Conservation (phyloP, 1,140 invertebrate genomes). For the Magallana ariakensis region DNA sequence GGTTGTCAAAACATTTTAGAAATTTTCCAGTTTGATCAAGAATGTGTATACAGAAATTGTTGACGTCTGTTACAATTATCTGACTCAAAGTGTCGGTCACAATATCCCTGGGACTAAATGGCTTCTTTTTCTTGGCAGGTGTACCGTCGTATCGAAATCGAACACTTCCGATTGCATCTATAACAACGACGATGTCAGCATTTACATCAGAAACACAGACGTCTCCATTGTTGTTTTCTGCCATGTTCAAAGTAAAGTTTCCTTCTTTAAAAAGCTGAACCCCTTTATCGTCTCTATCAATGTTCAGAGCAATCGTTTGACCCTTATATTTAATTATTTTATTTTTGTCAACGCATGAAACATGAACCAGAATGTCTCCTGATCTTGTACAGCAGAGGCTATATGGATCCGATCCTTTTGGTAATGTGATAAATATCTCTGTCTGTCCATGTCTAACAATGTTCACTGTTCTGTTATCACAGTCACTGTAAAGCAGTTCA, state of each 20-base stretch:
- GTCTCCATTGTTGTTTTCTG: conserved; percentile 19
- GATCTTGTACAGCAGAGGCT: background rate
- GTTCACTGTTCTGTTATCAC: background rate
- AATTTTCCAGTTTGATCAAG: background rate
- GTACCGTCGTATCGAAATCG: conserved; percentile 21
- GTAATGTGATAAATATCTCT: background rate
- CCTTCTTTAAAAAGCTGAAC: background rate
- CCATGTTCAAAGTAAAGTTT: background rate
- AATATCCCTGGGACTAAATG: background rate
- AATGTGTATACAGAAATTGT: background rate
- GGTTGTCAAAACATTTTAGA: background rate
- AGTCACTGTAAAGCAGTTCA: background rate
- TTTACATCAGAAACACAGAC: background rate
- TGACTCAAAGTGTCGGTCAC: background rate
- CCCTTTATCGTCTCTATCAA: background rate
- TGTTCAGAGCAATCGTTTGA: background rate
- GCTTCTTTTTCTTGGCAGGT: background rate
- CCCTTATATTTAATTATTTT: background rate
- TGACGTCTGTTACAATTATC: background rate
- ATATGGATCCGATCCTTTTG: background rate
- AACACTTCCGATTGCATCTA: background rate
- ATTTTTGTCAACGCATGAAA: background rate
- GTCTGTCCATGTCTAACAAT: background rate
- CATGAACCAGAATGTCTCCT: background rate
- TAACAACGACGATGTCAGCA: background rate